phyloP scores from a whole-genome alignment of 2,797 vertebrate species.

The Anabas testudineus region DNA sequence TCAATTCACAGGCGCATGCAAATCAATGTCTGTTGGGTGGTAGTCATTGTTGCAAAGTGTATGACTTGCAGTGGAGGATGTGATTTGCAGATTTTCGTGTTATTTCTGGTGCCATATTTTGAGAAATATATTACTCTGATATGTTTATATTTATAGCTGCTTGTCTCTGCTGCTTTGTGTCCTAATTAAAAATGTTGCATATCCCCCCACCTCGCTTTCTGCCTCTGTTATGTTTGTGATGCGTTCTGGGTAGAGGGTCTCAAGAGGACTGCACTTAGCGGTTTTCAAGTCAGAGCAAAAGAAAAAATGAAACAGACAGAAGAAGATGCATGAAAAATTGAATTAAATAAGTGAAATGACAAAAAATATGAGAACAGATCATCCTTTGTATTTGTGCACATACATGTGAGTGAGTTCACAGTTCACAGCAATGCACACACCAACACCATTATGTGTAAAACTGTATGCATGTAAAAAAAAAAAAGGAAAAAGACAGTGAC shows the following conservation, averaged over 20 bases:
- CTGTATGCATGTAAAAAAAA: not conserved
- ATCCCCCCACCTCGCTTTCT: constrained; percentile 2
- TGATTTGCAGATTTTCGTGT: constrained; percentile 17
- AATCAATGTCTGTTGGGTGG: not conserved
- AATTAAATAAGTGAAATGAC: constrained; percentile 11
- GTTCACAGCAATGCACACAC: not conserved
- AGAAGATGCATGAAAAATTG: constrained; percentile 20
- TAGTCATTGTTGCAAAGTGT: not conserved
- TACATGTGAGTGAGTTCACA: not conserved
- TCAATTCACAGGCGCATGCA: constrained; percentile 5
- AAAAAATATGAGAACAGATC: not conserved
- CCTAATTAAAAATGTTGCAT: constrained; percentile 8
- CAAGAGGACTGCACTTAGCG: constrained; percentile 41
- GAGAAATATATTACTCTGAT: constrained; percentile 8
- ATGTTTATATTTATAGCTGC: not conserved
- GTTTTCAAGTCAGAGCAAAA: constrained; percentile 22
- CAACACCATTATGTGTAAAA: not conserved
- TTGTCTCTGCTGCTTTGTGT: constrained; percentile 1
- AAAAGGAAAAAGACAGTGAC: not conserved
- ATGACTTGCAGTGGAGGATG: constrained; percentile 1
- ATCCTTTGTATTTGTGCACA: not conserved
- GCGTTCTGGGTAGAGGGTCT: constrained; percentile 35
- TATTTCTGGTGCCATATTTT: constrained; percentile 19
- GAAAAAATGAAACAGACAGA: not conserved
- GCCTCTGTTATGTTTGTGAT: constrained; percentile 10